These are phyloP conservation scores for Hetaerina americana DNA, from an alignment of 1,140 invertebrate species.

Conservation along the genomic window DNA sequence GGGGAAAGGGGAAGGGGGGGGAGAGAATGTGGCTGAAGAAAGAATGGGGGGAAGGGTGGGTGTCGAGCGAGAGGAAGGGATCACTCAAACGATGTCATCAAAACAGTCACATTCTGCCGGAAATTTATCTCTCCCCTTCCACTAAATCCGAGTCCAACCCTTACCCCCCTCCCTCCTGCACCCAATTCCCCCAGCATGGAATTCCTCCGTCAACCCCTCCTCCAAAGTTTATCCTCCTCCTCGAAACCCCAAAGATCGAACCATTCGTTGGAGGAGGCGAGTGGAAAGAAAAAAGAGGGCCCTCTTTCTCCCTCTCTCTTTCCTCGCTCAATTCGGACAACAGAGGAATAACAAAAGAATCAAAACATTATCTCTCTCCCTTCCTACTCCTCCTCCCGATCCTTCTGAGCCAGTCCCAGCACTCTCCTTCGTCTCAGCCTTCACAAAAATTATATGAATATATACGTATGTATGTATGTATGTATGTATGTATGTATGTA, in stretches of 20 bases:
- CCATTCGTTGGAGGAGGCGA: neutral
- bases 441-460: too few species aligned
- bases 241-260: too few species aligned
- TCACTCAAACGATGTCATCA: neutral
- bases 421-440: too few species aligned
- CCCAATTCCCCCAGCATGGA: too few species aligned
- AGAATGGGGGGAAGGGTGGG: neutral
- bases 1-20: too few species aligned
- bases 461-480: too few species aligned
- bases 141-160: neutral
- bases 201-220: too few species aligned
- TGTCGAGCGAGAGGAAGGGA: neutral
- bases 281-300: too few species aligned
- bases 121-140: neutral
- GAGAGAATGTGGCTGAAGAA: too few species aligned
- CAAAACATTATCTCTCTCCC: neutral
- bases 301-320: neutral
- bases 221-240: too few species aligned
- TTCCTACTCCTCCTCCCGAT: neutral
- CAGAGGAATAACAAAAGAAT: neutral
- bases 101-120: neutral
- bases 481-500: too few species aligned
- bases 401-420: too few species aligned
- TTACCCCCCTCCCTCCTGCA: neutral
- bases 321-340: neutral